These are phyloP conservation scores for Watersipora subatra DNA, from an alignment of 1,140 invertebrate genomes.

Conservation along the genomic window DNA sequence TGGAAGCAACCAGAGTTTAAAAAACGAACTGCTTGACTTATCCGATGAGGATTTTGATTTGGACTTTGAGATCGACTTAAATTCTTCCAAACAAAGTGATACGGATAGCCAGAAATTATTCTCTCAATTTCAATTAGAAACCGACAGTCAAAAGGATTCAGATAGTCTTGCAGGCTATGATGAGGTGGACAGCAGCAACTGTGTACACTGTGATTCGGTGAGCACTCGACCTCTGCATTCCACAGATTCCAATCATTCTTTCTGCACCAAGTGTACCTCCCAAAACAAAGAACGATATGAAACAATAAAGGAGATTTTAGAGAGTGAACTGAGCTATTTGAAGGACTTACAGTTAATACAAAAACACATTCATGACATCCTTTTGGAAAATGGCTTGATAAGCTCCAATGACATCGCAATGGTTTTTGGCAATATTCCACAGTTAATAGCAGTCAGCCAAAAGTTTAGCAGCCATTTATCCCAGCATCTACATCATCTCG, in stretches of 20 bases:
- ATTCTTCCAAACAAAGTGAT: background rate
- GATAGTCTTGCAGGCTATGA: background rate
- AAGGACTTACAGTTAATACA: constrained; percentile 73
- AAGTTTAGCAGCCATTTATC: constrained; percentile 50
- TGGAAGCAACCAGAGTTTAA: background rate
- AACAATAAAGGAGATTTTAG: constrained; percentile 86
- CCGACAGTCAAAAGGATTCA: background rate
- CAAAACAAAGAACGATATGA: constrained; percentile 77
- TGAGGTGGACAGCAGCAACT: background rate
- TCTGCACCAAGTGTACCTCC: constrained; percentile 74
- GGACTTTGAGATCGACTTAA: background rate
- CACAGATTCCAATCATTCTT: background rate
- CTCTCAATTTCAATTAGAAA: background rate
- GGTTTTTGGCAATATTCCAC: constrained; percentile 85
- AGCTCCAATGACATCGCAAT: constrained; percentile 53
- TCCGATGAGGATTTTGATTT: background rate
- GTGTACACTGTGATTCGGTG: background rate
- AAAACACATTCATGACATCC: constrained; percentile 85
- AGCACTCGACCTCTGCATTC: background rate
- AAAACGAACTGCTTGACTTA: background rate
- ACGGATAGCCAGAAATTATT: background rate
- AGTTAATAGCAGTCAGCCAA: constrained; percentile 75
- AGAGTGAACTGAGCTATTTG: constrained; percentile 89
- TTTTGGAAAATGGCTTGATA: constrained; percentile 66
- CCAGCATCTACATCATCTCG: constrained; percentile 66